Evolutionary conservation across 2,888 invertebrate species (phyloP).

Genomic region (Elegia similella): DNA sequence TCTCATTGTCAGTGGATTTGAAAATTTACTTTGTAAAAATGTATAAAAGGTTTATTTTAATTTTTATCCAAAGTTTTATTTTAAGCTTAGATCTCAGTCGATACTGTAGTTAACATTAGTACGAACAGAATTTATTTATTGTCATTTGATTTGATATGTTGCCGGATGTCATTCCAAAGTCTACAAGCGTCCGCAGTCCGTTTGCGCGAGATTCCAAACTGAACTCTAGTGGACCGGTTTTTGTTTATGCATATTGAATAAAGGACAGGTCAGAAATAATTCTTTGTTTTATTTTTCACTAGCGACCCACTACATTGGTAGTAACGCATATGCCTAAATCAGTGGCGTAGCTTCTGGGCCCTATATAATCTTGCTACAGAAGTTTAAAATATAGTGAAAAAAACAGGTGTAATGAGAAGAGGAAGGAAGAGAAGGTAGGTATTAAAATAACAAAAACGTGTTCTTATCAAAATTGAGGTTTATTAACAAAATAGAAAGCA

Average conservation of each 20-base stretch:
- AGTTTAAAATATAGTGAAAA: no score
- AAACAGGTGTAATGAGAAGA: no score
- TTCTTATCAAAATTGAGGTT: conserved; percentile 26
- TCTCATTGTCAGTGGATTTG: conserved; percentile 25
- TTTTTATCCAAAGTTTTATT: conserved; percentile 79
- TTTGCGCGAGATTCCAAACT: conserved; percentile 53
- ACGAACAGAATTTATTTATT: conserved; percentile 73
- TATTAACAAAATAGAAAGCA: conserved; percentile 46
- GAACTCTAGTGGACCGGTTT: conserved; percentile 61
- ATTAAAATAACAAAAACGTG: no score
- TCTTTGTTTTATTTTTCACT: conserved; percentile 33
- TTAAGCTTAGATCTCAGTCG: conserved; percentile 79
- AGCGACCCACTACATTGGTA: background rate
- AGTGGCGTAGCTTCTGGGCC: no score
- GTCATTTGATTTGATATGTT: conserved; percentile 33
- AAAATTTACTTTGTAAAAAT: conserved; percentile 70
- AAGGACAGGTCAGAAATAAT: conserved; percentile 59
- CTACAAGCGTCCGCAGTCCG: conserved; percentile 40
- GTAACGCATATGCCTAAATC: no score
- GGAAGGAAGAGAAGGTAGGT: no score
- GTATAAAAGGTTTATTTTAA: conserved; percentile 73
- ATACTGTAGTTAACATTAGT: conserved; percentile 39
- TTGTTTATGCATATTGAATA: conserved; percentile 76
- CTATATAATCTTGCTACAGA: no score
- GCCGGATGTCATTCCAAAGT: conserved; percentile 77